These are phyloP conservation scores for Danio jaintianensis DNA, from an alignment of 2,797 vertebrate genomes.

Conservation along the genomic window DNA sequence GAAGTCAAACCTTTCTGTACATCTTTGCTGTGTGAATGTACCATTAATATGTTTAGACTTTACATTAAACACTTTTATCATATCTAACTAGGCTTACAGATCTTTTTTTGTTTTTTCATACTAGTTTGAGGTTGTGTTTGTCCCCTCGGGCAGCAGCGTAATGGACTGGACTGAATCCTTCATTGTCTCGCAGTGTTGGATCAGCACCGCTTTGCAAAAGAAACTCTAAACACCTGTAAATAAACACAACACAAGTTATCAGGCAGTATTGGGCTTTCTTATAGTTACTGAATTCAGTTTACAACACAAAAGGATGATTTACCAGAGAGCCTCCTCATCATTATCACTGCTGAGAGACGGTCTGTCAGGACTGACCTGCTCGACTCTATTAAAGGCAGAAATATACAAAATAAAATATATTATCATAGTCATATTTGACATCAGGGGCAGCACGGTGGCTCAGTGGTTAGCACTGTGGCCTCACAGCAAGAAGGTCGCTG, in stretches of 20 bases:
- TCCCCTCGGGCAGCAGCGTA: constrained; percentile 97
- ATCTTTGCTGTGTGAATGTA: no score
- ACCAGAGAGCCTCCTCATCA: constrained; percentile 93
- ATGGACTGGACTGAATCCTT: constrained; percentile 97
- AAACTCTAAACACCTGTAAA: constrained; percentile 92
- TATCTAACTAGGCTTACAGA: not conserved
- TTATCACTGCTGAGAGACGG: constrained; percentile 79
- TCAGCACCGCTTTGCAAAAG: constrained; percentile 95
- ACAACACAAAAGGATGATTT: constrained; percentile 66
- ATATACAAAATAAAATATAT: no score
- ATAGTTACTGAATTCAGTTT: not conserved
- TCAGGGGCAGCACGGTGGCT: no score
- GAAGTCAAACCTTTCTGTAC: no score
- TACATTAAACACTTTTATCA: no score
- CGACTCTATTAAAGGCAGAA: constrained; percentile 72
- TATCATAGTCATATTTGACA: no score
- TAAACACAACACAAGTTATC: not conserved
- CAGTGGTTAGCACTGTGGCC: no score
- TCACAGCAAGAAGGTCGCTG: no score
- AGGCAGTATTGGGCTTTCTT: not conserved
- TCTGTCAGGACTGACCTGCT: constrained; percentile 78
- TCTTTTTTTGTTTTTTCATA: constrained; percentile 70
- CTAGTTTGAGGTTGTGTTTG: constrained; percentile 96
- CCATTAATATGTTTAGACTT: no score
- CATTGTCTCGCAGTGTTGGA: constrained; percentile 91